A percentile compares a stretch with the other conserved stretches of the same genome.
phyloP scores from a whole-genome alignment of 2,797 vertebrate species.

The Setipinna tenuifilis region DNA sequence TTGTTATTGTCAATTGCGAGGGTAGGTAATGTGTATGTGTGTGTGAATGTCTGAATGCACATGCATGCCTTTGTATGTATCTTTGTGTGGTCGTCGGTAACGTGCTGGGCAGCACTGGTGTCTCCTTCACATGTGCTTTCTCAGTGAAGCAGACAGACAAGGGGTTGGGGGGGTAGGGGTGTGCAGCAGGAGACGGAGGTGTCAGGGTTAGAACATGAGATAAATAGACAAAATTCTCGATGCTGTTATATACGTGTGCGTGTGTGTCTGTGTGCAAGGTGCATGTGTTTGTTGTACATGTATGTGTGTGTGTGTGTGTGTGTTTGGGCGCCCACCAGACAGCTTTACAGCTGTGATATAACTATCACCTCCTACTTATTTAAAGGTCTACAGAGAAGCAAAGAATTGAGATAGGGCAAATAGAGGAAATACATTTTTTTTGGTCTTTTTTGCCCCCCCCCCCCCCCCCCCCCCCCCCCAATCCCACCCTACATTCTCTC shows the following conservation, averaged over 20 bases:
- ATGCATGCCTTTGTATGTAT: conserved; percentile 36
- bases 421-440: background rate
- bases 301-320: conserved; percentile 27
- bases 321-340: background rate
- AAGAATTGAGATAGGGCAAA: background rate
- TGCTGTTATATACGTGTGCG: conserved; percentile 37
- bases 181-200: conserved; percentile 43
- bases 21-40: conserved; percentile 70
- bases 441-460: background rate
- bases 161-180: background rate
- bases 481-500: background rate
- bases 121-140: conserved; percentile 61
- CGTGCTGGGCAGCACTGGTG: conserved; percentile 36
- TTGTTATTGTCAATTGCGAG: conserved; percentile 78
- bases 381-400: conserved; percentile 46
- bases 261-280: background rate
- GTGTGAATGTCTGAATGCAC: conserved; percentile 41
- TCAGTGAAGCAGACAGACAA: conserved; percentile 46
- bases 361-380: conserved; percentile 50
- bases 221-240: background rate
- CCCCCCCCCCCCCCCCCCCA: conserved; percentile 38
- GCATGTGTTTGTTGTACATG: background rate
- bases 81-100: conserved; percentile 17
- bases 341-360: conserved; percentile 41
- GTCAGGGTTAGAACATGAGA: conserved; percentile 26